Conservation (phyloP, 92 coral and sea anemone genomes). For the Meandrina meandrites region DNA sequence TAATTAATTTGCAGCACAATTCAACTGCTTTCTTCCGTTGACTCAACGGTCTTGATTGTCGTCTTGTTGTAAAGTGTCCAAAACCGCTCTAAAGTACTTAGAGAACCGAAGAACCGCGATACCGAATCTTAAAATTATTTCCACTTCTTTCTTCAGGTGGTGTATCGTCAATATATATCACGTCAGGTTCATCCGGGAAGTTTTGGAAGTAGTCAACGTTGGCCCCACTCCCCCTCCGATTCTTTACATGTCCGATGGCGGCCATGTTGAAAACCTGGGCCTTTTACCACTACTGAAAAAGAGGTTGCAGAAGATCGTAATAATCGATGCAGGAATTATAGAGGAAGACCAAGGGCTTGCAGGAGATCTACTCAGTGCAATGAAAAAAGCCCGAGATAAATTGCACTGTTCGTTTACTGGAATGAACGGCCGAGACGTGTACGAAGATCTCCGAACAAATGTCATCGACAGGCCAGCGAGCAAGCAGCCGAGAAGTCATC, state of each 20-base stretch:
- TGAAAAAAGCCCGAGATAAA: constrained; percentile 73
- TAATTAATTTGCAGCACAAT: too few relatives aligned
- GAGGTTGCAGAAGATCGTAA: constrained; percentile 61
- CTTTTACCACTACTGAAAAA: constrained; percentile 67
- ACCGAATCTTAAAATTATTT: too few relatives aligned
- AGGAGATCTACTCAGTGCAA: constrained; percentile 38
- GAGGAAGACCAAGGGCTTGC: constrained; percentile 37
- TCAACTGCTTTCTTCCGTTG: too few relatives aligned
- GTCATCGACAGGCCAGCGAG: constrained; percentile 62
- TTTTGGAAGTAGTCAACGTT: constrained; percentile 54
- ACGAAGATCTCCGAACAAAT: constrained; percentile 70
- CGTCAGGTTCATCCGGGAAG: constrained; percentile 76
- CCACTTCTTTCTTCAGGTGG: constrained; percentile 61
- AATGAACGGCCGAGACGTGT: constrained; percentile 75
- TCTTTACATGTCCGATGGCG: constrained; percentile 78
- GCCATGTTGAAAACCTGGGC: constrained; percentile 86
- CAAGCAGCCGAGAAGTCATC: constrained; percentile 83
- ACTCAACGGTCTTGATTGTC: too few relatives aligned
- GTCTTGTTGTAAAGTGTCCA: too few relatives aligned
- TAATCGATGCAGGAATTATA: constrained; percentile 66
- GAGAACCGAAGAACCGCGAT: too few relatives aligned
- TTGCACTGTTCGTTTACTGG: constrained; percentile 83
- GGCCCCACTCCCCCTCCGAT: constrained; percentile 88
- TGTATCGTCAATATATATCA: constrained; percentile 75
- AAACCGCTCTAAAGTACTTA: too few relatives aligned